phyloP scores from a whole-genome alignment of 2,797 vertebrate genomes.

The Amazona ochrocephala region DNA sequence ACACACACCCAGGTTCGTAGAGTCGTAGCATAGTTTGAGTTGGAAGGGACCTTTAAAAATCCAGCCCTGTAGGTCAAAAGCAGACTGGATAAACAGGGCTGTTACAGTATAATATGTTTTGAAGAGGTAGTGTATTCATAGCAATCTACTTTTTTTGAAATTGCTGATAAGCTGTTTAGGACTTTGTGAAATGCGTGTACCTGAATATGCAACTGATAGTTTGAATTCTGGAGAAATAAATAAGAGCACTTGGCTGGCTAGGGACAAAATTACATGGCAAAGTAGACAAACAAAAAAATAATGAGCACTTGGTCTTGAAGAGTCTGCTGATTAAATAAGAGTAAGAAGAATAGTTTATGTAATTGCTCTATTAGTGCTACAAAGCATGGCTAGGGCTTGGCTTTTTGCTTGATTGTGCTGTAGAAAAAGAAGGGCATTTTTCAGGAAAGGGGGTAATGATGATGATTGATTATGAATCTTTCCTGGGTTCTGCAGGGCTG shows the following conservation, averaged over 20 bases:
- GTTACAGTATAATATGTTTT: neutral
- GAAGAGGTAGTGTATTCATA: neutral
- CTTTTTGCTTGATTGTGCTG: slow-evolving; percentile 7
- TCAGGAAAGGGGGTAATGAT: neutral
- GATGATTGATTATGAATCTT: neutral
- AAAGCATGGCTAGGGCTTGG: neutral
- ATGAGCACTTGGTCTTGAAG: slow-evolving; percentile 17
- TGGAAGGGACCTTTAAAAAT: neutral
- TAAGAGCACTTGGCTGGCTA: neutral
- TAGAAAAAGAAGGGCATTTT: neutral
- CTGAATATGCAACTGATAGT: neutral
- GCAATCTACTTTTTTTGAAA: neutral
- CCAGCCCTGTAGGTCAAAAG: neutral
- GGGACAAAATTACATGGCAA: neutral
- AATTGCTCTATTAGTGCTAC: slow-evolving; percentile 42
- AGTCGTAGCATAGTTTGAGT: neutral
- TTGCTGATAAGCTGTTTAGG: neutral
- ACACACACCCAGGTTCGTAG: neutral
- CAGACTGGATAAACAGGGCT: neutral
- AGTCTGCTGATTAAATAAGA: neutral
- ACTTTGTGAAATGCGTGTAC: neutral
- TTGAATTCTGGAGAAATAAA: neutral
- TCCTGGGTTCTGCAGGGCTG: neutral
- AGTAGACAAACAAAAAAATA: neutral
- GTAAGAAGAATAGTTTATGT: neutral